Base-by-base conservation (phyloP, 2,113 vertebrate genomes). In the Sciurus niger region DNA sequence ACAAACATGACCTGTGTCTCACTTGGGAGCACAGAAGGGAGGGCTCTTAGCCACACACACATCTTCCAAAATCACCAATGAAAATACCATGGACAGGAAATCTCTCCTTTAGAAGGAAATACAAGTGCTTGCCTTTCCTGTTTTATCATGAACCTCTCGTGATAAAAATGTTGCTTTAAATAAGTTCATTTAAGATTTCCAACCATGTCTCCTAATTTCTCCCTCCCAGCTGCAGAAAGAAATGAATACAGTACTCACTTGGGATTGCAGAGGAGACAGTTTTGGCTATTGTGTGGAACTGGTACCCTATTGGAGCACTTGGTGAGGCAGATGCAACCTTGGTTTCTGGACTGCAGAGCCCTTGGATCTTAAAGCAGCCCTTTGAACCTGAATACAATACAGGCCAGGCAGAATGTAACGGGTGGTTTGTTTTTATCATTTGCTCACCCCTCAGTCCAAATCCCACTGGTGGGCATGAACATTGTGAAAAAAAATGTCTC, bases 11-110 rank as follows among this genome's bases (percentile, higher is more conserved):
- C 51, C 65, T 55, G 51, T 10, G 20, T 53, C 55, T 84, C 58
- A 58, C 12, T 18, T 17, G 17, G 43, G 17, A 34, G 0, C 32
- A 12, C n/a, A 13, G 68, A 85, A 73, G 17, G 11, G 51, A 37
- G 28, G 70, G 20, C 11, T 85, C 30, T 74, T 40, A 63, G 53
- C 63, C 43, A 78, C 92, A 65, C 20, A 78, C 28, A 1, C 11
- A 30, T 22, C 40, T 86, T 79, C 88, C 86, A 79, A 86, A 92
- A 70, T 2, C 68, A 83, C 28, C 51, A 30, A 17, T 28, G 74
- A 70, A 89, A 97, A 96, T 89, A 40, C 95, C 86, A 80, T 25
- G 55, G 94, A 84, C 73, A 79, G 79, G 86, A 97, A 94, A 32
- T 77, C 40, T 94, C 77, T 76, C 80, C 70, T 76, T 53, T 32